Base-by-base conservation (phyloP, 1,140 invertebrate genomes). In the Oedothorax gibbosus region DNA sequence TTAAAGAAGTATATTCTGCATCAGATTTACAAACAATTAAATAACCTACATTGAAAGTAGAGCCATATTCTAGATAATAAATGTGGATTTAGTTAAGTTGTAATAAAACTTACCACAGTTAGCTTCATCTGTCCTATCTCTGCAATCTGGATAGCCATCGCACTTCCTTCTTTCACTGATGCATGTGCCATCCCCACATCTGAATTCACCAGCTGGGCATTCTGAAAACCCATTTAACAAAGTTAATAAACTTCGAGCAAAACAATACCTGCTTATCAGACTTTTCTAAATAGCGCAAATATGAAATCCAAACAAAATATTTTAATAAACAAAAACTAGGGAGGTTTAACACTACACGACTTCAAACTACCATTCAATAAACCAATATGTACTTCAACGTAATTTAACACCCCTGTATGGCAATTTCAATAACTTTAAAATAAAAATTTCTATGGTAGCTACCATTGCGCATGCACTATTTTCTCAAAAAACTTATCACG, bases 131-230 rank as follows among this genome's bases (percentile, higher is more conserved):
- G 88, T 84, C 53, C 84, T 78, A 85, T 90, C 89, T 15, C 56
- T 80, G 80, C 89, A 90, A 88, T 94, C 91, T 2, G 35, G 35
- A 5, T 79, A 88, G 53, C 91, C 91, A 88, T 94, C 93, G 88
- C 90, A 91, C 35, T 77, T 80, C 54, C 88, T 88, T 15, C 69
- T 49, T 6, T 78, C 80, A 72, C 87, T 86, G 54, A 93, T 91
- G 87, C 92, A 93, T 81, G 88, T 87, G 53, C 91, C 91, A 88
- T 91, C 90, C 12, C 87, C 87, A 88, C 92, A 92, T n/a, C 79
- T 76, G 64, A 88, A 88, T 53, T 87, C 83, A 86, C 73, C 53
- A n/a, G 76, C 3, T 60, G 14, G 35, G 82, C 87, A 87, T 78
- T 84, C 81, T 84, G 18, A 14, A 62, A 64, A 71, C 11, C 20